These are phyloP conservation scores for Cacoxenus indagator DNA, from an alignment of 2,888 invertebrate species.

Conservation along the genomic window DNA sequence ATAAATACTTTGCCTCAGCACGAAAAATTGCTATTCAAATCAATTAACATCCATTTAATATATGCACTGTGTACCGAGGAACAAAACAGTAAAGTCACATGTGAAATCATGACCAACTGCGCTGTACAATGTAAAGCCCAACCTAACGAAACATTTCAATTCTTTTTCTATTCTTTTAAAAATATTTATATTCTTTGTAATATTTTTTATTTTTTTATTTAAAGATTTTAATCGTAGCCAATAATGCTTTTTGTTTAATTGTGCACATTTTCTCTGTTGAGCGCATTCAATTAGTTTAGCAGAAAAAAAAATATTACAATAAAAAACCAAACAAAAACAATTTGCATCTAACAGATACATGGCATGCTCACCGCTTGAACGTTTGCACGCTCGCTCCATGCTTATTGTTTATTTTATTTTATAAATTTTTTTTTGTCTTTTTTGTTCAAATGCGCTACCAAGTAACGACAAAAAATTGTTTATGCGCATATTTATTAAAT, in stretches of 20 bases:
- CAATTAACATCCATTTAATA: too few relatives aligned
- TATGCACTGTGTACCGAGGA: too few relatives aligned
- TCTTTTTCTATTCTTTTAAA: not conserved
- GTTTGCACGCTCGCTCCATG: too few relatives aligned
- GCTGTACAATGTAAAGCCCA: too few relatives aligned
- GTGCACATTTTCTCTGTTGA: not conserved
- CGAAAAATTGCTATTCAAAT: too few relatives aligned
- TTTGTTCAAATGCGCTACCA: not conserved
- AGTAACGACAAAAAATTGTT: not conserved
- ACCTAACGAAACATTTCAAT: not conserved
- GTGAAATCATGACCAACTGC: too few relatives aligned
- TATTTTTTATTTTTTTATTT: not conserved
- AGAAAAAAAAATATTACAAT: not conserved
- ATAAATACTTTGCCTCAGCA: too few relatives aligned
- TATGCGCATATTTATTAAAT: slow-evolving; percentile 20
- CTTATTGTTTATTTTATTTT: too few relatives aligned
- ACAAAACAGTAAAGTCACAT: too few relatives aligned
- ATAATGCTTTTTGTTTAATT: not conserved
- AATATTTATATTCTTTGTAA: not conserved
- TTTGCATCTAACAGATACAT: not conserved
- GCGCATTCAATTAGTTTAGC: not conserved
- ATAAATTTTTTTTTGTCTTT: not conserved
- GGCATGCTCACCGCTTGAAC: not conserved
- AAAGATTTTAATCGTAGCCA: not conserved
- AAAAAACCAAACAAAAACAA: not conserved